Evolutionary conservation across 1,140 invertebrate species (phyloP).

Genomic region (Penaeus chinensis): DNA sequence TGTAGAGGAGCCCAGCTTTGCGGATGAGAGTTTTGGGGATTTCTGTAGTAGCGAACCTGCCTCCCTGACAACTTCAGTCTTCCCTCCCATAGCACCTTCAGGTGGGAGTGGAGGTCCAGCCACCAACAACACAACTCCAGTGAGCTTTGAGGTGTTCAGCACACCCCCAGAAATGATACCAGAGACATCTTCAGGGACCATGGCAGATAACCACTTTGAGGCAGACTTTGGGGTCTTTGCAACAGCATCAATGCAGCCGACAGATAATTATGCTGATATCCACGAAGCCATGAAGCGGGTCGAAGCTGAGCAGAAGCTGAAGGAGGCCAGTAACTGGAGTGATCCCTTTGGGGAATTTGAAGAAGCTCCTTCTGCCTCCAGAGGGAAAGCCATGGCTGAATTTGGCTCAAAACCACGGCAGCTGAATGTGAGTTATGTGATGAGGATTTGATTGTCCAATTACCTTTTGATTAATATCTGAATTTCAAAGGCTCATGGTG

Average conservation of each 20-base stretch:
- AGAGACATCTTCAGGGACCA: slow-evolving; percentile 3
- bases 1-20: neutral
- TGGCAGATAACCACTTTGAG: slow-evolving; percentile 34
- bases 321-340: slow-evolving; percentile 36
- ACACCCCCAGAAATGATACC: slow-evolving; percentile 37
- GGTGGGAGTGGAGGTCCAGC: neutral
- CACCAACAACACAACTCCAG: slow-evolving; percentile 39
- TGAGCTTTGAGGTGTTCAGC: slow-evolving; percentile 48
- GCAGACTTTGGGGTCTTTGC: slow-evolving; percentile 35
- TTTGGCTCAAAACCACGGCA: neutral
- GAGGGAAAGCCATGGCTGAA: neutral
- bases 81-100: neutral
- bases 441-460: neutral
- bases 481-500: too few relatives aligned
- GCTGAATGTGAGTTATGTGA: slow-evolving; percentile 5
- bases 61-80: slow-evolving; percentile 11
- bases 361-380: slow-evolving; percentile 4
- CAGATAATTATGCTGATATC: slow-evolving; percentile 48
- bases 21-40: slow-evolving; percentile 52
- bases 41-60: slow-evolving; percentile 52
- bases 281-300: slow-evolving; percentile 55
- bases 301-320: slow-evolving; percentile 43
- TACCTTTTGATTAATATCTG: too few relatives aligned
- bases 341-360: slow-evolving; percentile 58
- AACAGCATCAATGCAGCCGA: slow-evolving; percentile 4